Conservation (phyloP, 2,888 invertebrate genomes). For the Stegophylla sp. region DNA sequence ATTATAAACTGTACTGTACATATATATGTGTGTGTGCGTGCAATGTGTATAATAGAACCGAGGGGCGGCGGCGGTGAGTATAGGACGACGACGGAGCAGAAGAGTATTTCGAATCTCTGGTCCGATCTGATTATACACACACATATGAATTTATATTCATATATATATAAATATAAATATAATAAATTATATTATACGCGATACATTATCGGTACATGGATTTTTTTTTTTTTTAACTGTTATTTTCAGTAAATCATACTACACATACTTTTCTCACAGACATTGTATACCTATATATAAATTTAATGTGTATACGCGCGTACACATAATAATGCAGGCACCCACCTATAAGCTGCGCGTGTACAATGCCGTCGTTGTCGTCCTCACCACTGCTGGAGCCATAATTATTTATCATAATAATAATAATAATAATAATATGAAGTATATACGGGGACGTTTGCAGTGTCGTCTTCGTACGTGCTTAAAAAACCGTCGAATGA, state of each 20-base stretch:
- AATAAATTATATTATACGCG: too few relatives aligned
- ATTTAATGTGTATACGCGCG: background rate
- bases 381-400: background rate
- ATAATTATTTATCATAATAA: background rate
- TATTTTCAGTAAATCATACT: too few relatives aligned
- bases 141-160: background rate
- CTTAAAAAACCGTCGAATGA: too few relatives aligned
- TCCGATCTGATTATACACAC: constrained; percentile 11
- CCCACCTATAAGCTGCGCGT: background rate
- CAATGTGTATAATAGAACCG: background rate
- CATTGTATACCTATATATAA: background rate
- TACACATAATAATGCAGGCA: too few relatives aligned
- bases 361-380: background rate
- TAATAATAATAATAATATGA: background rate
- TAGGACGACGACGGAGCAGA: background rate
- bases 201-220: too few relatives aligned
- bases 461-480: too few relatives aligned
- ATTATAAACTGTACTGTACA: constrained; percentile 24
- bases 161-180: too few relatives aligned
- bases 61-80: background rate
- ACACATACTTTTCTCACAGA: background rate
- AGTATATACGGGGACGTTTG: background rate
- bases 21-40: too few relatives aligned
- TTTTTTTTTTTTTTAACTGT: too few relatives aligned
- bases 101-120: constrained; percentile 38